Evolutionary conservation across 2,113 vertebrate species (phyloP), one percentile per base, ranked within the genome.

Genomic region (Peromyscus maniculatus): DNA sequence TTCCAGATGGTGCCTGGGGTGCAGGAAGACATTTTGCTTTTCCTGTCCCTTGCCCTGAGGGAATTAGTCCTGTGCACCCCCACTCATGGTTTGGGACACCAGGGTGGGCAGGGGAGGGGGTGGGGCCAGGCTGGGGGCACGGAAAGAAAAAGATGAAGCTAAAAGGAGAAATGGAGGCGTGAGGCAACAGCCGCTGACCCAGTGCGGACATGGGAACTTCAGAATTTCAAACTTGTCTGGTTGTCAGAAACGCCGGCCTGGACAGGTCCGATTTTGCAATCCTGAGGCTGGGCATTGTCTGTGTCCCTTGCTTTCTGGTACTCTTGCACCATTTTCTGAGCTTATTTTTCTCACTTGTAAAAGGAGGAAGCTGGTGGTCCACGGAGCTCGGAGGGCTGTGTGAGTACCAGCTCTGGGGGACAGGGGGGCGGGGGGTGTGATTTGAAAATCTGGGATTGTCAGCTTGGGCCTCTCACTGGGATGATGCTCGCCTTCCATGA

Each of bases 21-120:
- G 62, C 62, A 22, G 67, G 26, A 75, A 93, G n/a, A 62, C 66
- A 55, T 93, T 95, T 95, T 79, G 84, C n/a, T 88, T 91, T 89
- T 69, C 52, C 52, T 92, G 66, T 57, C 59, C 22, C 10, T 79
- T 17, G 21, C 46, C 39, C 64, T 43, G 52, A 88, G 55, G 62
- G 36, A 92, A 17, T 36, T 83, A 62, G 89, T n/a, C 77, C 43
- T n/a, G 91, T 3, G 13, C 72, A 57, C 26, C 72, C 62, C 19
- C 33, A 39, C 55, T 55, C 39, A 26, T 10, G 52, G n/a, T 28
- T 57, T 57, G 83, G 86, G 21, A 59, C 11, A 36, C 8, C 7
- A 55, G 2, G 46, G 26, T 22, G 72, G 72, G 10, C 12, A 13
- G 43, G 6, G 8, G 15, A n/a, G 24, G 1, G 17, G 15, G 3